Evolutionary conservation across 1,140 invertebrate species (phyloP).

Genomic region (Cydia amplana): DNA sequence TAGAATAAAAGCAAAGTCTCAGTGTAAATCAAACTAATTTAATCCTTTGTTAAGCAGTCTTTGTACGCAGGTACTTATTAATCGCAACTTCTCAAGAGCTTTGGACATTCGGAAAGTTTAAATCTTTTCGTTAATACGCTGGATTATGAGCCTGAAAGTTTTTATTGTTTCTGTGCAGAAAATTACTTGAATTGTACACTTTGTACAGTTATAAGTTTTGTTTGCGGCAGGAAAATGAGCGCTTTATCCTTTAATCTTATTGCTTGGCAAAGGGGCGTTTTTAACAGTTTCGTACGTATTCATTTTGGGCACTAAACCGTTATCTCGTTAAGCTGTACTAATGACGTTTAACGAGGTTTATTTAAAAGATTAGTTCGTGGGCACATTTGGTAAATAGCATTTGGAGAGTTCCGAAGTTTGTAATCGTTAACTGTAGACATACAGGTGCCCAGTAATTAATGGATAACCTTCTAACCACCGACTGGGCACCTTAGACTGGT

Average conservation of each 20-base stretch:
- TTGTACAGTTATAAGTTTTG: conserved; percentile 30
- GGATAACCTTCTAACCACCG: too few relatives aligned
- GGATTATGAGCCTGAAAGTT: conserved; percentile 50
- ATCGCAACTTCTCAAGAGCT: conserved; percentile 27
- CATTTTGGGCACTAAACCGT: background rate
- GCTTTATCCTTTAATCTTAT: conserved; percentile 38
- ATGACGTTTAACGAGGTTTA: conserved; percentile 2
- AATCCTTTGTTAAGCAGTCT: conserved; percentile 29
- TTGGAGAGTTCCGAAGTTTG: conserved; percentile 26
- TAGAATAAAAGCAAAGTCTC: conserved; percentile 10
- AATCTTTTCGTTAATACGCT: conserved; percentile 55
- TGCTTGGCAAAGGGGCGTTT: conserved; percentile 20
- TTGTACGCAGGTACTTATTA: conserved; percentile 30
- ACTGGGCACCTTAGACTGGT: too few relatives aligned
- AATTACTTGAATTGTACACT: conserved; percentile 12
- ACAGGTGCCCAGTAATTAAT: too few relatives aligned
- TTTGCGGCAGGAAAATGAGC: conserved; percentile 38
- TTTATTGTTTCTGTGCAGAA: conserved; percentile 41
- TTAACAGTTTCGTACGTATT: conserved; percentile 25
- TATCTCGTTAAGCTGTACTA: conserved; percentile 15
- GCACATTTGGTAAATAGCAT: conserved; percentile 19
- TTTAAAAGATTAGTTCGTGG: conserved; percentile 13
- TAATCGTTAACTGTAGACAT: background rate
- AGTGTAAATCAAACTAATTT: conserved; percentile 22
- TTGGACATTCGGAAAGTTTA: conserved; percentile 48